A percentile compares a stretch with the other conserved stretches of the same genome.
Conservation (phyloP, 2,888 invertebrate species). For the Drosophila stalkeri region DNA sequence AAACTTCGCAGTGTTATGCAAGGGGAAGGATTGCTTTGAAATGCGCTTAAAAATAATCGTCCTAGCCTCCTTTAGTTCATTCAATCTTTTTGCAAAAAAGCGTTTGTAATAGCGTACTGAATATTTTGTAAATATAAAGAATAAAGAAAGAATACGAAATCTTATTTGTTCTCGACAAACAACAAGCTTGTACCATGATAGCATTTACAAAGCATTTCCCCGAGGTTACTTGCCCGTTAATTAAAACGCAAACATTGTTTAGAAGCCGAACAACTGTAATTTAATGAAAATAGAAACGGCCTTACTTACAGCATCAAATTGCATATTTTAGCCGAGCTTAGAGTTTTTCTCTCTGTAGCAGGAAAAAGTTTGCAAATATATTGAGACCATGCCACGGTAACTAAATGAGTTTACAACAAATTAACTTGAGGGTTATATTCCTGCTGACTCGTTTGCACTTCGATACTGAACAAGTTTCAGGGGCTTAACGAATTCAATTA, state of each 20-base stretch:
- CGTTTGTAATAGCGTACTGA: neutral
- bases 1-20: constrained; percentile 19
- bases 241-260: constrained; percentile 14
- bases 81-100: neutral
- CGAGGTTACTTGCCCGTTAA: constrained; percentile 1
- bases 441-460: constrained; percentile 42
- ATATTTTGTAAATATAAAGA: neutral
- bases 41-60: constrained; percentile 11
- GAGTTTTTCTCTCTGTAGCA: constrained; percentile 34
- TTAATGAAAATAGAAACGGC: neutral
- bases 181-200: neutral
- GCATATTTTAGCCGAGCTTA: constrained; percentile 20
- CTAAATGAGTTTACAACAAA: constrained; percentile 48
- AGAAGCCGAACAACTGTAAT: constrained; percentile 4
- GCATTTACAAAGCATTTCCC: neutral
- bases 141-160: neutral
- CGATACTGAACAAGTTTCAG: constrained; percentile 49
- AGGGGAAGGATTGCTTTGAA: neutral
- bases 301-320: constrained; percentile 11
- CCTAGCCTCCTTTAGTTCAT: neutral
- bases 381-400: constrained; percentile 32
- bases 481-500: constrained; percentile 19
- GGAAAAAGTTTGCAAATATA: constrained; percentile 63
- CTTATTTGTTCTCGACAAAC: neutral
- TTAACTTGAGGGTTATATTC: constrained; percentile 8